Base-by-base conservation (phyloP, 2,113 vertebrate genomes). In the Forbesichthys agassizii region DNA sequence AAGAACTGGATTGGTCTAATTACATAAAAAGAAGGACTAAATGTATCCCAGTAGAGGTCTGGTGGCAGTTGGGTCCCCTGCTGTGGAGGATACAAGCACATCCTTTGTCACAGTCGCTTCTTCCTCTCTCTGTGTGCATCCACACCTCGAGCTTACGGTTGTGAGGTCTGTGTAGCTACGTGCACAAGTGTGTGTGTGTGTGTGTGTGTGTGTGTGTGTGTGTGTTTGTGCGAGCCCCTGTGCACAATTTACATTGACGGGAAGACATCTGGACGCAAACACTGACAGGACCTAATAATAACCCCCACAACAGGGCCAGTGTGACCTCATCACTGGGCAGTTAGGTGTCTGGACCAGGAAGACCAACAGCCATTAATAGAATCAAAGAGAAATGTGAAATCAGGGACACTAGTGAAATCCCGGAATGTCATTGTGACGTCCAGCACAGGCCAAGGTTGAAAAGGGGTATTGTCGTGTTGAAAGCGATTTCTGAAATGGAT, bases 251-350 rank as follows among this genome's bases (percentile, higher is more conserved):
- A 84, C 79, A 48, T 85, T 81, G 83, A 89, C 81, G 91, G 88
- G 83, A 91, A 90, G 89, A 93, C 91, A 91, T 91, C 88, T 92
- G 91, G 88, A 88, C 85, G 74, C 66, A 73, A 75, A 79, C 83
- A 73, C 72, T 85, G 73, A 83, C 84, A 73, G 74, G 63, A 16
- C 71, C 84, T 91, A 91, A 87, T 90, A 91, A 88, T 91, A 93
- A 85, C 83, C 67, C 56, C 71, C 76, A 77, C 69, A 84, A 74
- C 82, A 77, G 68, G 79, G 69, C 79, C 77, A 61, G 67, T 48
- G 79, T 92, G 90, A 92, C 88, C 90, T 90, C 90, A 90, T 83
- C 77, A 83, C 71, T 6, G 82, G 67, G 82, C 79, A 78, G 64
- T 77, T 69, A 72, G 64, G 76, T 75, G 77, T 81, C 71, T 80